phyloP scores from a whole-genome alignment of 2,888 invertebrate species.

The Prosopocoilus inquinatus region DNA sequence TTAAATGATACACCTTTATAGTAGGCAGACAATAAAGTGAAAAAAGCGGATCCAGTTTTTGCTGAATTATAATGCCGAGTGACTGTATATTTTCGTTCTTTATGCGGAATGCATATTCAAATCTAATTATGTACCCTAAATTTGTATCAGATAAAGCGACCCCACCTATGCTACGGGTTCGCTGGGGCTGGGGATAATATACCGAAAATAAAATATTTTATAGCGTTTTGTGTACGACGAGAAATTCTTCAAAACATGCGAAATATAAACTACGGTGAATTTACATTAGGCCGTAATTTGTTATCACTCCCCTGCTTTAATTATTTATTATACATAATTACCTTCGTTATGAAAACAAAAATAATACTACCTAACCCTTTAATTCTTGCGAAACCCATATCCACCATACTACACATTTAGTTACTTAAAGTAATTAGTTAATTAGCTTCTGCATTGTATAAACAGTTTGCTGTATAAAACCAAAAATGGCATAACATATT shows the following conservation, averaged over 20 bases:
- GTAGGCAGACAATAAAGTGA: constrained; percentile 6
- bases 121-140: constrained; percentile 31
- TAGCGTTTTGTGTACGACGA: constrained; percentile 6
- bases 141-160: constrained; percentile 37
- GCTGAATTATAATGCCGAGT: background rate
- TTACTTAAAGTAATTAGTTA: no score
- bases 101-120: constrained; percentile 21
- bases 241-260: constrained; percentile 5
- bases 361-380: no score
- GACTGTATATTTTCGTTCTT: constrained; percentile 14
- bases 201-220: constrained; percentile 8
- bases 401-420: no score
- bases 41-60: background rate
- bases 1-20: constrained; percentile 5
- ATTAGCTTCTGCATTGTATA: no score
- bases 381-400: no score
- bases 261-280: constrained; percentile 6
- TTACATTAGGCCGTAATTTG: no score
- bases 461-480: no score
- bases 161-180: constrained; percentile 36
- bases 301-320: no score
- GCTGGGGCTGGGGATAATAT: constrained; percentile 34
- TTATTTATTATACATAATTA: no score
- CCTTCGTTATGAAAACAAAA: no score
- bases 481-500: no score